Base-by-base conservation (phyloP, 2,797 vertebrate genomes). In the Borostomias antarcticus region DNA sequence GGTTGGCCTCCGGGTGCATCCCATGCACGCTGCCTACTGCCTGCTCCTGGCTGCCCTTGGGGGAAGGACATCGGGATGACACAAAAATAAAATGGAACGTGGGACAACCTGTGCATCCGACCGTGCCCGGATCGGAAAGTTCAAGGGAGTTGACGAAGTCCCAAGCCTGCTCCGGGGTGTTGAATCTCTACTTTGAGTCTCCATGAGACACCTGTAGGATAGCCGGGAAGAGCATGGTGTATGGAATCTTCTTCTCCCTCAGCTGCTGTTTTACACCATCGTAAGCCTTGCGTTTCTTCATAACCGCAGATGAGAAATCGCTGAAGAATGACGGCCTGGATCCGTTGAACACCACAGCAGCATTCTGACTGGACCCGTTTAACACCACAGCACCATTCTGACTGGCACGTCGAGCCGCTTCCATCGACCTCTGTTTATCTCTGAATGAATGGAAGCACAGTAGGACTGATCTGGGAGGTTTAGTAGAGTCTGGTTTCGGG, bases 241-340 rank as follows among this genome's bases (percentile, higher is more conserved):
- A 48, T n/a, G 8, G 45, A 9, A 48, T 48, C 45, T n/a, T n/a
- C 9, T n/a, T 6, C 45, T 48, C 45, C 4, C 15, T 4, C 19
- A n/a, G 45, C 17, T n/a, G 45, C 5, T 48, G 5, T 48, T 48
- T 7, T 17, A 48, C 45, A 9, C 4, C 45, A 48, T 48, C 45
- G 19, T 48, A 48, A 10, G 45, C 45, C 45, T 48, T 6, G 5
- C 17, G 45, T 48, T 48, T 48, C 45, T 48, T 48, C 45, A n/a
- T 48, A 9, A n/a, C 45, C 15, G 45, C 4, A 9, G 45, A 9
- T 6, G 5, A 48, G 45, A 48, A 59, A 32, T 2, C n/a, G 3
- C 57, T 59, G 57, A 21, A 59, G 32, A 59, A 59, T 35, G 57
- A 59, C n/a, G 37, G 57, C 57, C 57, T 59, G 57, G 57, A 59